Conservation (phyloP, 2,888 invertebrate genomes). For the Agrotis clavis region DNA sequence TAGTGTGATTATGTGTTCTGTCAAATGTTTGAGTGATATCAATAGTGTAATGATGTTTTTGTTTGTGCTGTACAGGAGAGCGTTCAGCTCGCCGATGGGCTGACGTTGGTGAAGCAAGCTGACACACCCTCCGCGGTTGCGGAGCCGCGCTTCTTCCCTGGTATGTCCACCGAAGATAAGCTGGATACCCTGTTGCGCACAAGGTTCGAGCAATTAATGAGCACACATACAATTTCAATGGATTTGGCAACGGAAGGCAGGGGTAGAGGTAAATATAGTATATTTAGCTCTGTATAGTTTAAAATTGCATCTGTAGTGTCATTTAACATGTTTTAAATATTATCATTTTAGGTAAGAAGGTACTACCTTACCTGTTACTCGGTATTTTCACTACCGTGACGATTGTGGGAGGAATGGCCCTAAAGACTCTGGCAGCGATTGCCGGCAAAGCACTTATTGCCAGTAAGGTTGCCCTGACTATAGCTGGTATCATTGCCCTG, state of each 20-base stretch:
- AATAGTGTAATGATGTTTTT: slow-evolving; percentile 73
- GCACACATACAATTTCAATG: slow-evolving; percentile 92
- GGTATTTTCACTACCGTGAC: slow-evolving; percentile 93
- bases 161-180: slow-evolving; percentile 90
- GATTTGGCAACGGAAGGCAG: slow-evolving; percentile 91
- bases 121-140: slow-evolving; percentile 88
- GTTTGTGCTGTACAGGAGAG: slow-evolving; percentile 88
- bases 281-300: neutral
- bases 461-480: slow-evolving; percentile 94
- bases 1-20: slow-evolving; percentile 39
- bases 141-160: slow-evolving; percentile 91
- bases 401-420: slow-evolving; percentile 93
- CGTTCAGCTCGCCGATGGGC: slow-evolving; percentile 92
- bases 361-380: slow-evolving; percentile 91
- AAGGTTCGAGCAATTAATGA: slow-evolving; percentile 92
- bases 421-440: slow-evolving; percentile 93
- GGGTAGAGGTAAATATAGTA: slow-evolving; percentile 83
- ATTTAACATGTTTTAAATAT: slow-evolving; percentile 35
- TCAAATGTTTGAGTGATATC: slow-evolving; percentile 67
- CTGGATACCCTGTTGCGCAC: slow-evolving; percentile 88
- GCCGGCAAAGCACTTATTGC: slow-evolving; percentile 94
- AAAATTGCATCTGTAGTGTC: neutral
- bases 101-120: slow-evolving; percentile 91
- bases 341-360: slow-evolving; percentile 87
- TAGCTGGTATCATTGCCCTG: slow-evolving; percentile 93